Evolutionary conservation across 1,140 invertebrate species (phyloP), one percentile per base, ranked within the genome.

Genomic region (Oscheius sp.): DNA sequence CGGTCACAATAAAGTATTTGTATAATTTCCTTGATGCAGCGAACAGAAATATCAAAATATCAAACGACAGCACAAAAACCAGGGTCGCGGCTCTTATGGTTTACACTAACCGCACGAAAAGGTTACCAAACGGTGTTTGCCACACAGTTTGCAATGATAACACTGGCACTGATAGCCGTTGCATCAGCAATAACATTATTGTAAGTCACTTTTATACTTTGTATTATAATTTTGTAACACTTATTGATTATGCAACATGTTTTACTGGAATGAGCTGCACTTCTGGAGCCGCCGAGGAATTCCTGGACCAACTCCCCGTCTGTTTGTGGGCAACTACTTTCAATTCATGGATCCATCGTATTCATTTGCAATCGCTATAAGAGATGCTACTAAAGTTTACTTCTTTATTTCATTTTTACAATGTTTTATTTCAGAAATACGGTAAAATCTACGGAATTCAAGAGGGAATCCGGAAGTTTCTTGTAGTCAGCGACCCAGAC

Each of bases 401-500:
- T 26, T 23, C 1, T 38, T 23, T 29, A 49, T 29, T 35, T 64
- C 13, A 1, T n/a, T 36, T 28, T 26, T 7, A 26, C 1, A 10
- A 29, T 2, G 10, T 2, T 15, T 38, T 36, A n/a, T n/a, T 69
- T 38, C 13, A 70, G 68, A 36, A 70, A 46, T 70, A 68, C 23
- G 74, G 73, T 18, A 75, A 75, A 46, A 62, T 75, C n/a, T 75
- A 77, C 36, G 74, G 74, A 18, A 31, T 75, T 45, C 42, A 75
- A 23, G 69, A 75, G 65, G 74, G 74, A 13, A 20, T 15, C 4
- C 20, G 36, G 0, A 77, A 77, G 4, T 58, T 75, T 2, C 59
- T 75, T 3, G 62, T 75, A 4, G 64, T 75, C 10, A 63, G 70
- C 35, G 74, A 75, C 29, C 20, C 45, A 3, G 55, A 74, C 34